Percentiles rank a stretch among this genome's conserved stretches.
These are phyloP conservation scores for Xyrichtys novacula DNA, from an alignment of 2,797 vertebrate species.

Conservation along the genomic window DNA sequence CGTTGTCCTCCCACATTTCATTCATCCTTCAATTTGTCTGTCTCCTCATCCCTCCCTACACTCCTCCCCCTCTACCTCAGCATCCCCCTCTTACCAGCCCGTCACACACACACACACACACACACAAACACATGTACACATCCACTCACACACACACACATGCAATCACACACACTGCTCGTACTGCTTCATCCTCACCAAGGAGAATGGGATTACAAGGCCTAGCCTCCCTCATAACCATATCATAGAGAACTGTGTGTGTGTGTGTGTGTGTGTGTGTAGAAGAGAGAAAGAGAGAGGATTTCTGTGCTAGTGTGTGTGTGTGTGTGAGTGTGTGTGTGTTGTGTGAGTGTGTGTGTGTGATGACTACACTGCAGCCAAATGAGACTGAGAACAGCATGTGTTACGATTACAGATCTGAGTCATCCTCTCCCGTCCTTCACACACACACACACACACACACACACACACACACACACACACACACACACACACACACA, in stretches of 20 bases:
- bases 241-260: slow-evolving; percentile 73
- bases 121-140: slow-evolving; percentile 77
- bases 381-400: slow-evolving; percentile 73
- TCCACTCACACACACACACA: slow-evolving; percentile 37
- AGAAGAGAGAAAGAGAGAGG: neutral
- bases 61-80: slow-evolving; percentile 6
- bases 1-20: slow-evolving; percentile 21
- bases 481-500: neutral
- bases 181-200: slow-evolving; percentile 45
- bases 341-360: slow-evolving; percentile 72
- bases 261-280: slow-evolving; percentile 9
- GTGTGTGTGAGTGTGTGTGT: slow-evolving; percentile 29
- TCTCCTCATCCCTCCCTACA: neutral
- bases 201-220: slow-evolving; percentile 67
- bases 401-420: slow-evolving; percentile 55
- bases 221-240: slow-evolving; percentile 80
- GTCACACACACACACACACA: slow-evolving; percentile 23
- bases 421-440: slow-evolving; percentile 50
- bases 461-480: slow-evolving; percentile 21
- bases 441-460: slow-evolving; percentile 15
- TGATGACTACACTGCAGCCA: slow-evolving; percentile 76
- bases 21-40: slow-evolving; percentile 30
- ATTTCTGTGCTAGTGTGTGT: slow-evolving; percentile 14
- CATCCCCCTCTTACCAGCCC: neutral
- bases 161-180: slow-evolving; percentile 8